phyloP scores from a whole-genome alignment of 2,113 vertebrate species.

The Eolophus roseicapilla region DNA sequence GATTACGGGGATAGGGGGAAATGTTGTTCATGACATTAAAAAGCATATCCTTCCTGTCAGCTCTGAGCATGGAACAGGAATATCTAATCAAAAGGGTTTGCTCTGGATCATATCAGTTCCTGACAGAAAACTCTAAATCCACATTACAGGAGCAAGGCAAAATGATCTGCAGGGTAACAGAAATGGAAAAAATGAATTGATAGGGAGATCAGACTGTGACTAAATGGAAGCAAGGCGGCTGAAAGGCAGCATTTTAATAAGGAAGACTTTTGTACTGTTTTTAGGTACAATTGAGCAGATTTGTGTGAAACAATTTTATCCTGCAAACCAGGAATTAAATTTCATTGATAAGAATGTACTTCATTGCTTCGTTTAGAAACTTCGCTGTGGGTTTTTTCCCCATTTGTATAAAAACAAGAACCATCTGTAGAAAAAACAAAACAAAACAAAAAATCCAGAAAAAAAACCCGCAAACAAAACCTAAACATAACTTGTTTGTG shows the following conservation, averaged over 20 bases:
- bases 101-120: constrained; percentile 63
- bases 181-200: constrained; percentile 57
- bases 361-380: constrained; percentile 28
- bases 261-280: constrained; percentile 9
- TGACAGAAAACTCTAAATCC: constrained; percentile 52
- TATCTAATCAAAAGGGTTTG: constrained; percentile 65
- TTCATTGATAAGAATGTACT: constrained; percentile 38
- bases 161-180: constrained; percentile 63
- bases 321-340: not conserved
- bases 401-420: constrained; percentile 61
- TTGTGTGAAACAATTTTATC: constrained; percentile 11
- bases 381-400: not conserved
- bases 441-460: not conserved
- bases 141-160: constrained; percentile 51
- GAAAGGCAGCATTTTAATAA: constrained; percentile 48
- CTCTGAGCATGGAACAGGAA: constrained; percentile 37
- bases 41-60: constrained; percentile 53
- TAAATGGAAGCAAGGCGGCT: constrained; percentile 64
- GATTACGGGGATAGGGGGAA: not conserved
- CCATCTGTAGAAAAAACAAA: constrained; percentile 31
- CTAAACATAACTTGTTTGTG: not conserved
- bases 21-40: not conserved
- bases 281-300: not conserved
- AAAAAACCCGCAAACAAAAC: not conserved
- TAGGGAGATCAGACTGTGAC: constrained; percentile 65